phyloP scores from a whole-genome alignment of 1,140 invertebrate genomes.

The Drosophila watanabei region DNA sequence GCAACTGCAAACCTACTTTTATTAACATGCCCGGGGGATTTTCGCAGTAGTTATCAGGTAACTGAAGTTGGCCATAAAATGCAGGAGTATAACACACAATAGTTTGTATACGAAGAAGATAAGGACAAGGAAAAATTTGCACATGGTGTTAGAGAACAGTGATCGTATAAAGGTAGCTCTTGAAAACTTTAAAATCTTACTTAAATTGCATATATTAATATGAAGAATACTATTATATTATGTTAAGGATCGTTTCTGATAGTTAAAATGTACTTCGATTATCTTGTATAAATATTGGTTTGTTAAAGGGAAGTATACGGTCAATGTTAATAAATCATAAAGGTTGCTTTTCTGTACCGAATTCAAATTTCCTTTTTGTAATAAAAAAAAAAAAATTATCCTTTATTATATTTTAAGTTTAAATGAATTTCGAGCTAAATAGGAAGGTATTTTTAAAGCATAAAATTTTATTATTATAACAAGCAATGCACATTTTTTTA shows the following conservation, averaged over 20 bases:
- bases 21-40: neutral
- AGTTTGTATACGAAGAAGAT: neutral
- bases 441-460: too few species aligned
- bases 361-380: too few species aligned
- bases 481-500: too few species aligned
- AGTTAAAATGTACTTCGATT: neutral
- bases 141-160: neutral
- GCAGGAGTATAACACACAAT: conserved; percentile 4
- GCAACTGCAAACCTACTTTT: conserved; percentile 3
- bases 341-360: too few species aligned
- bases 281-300: too few species aligned
- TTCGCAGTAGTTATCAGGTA: conserved; percentile 23
- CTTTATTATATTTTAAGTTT: too few species aligned
- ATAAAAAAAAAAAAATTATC: too few species aligned
- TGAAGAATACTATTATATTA: neutral
- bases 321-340: neutral
- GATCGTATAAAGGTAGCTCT: too few species aligned
- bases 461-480: too few species aligned
- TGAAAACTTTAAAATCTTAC: too few species aligned
- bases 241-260: neutral
- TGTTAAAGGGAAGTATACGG: neutral
- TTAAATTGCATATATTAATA: neutral
- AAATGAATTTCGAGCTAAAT: too few species aligned
- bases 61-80: conserved; percentile 5
- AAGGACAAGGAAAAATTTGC: neutral